A percentile compares a stretch with the other conserved stretches of the same genome.
Evolutionary conservation across 2,113 vertebrate genomes (phyloP).

Genomic region (Macrotus californicus): DNA sequence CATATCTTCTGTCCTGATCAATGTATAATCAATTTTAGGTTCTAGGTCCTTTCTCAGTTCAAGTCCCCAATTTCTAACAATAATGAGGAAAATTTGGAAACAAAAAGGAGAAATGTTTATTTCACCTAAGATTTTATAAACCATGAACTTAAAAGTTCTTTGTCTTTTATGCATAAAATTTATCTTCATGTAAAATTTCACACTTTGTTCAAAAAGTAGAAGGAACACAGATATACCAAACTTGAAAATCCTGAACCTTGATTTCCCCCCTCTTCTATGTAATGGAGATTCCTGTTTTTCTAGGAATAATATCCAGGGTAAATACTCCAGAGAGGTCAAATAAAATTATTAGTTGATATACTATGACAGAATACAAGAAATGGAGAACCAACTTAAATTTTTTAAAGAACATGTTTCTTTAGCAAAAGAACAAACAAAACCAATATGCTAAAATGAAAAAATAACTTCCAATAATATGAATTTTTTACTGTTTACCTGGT

Average conservation of each 20-base stretch:
- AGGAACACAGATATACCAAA: background rate
- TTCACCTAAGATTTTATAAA: background rate
- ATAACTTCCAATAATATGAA: background rate
- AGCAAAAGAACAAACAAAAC: background rate
- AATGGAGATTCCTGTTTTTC: background rate
- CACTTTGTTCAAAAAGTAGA: background rate
- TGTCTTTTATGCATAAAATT: background rate
- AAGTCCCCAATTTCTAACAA: background rate
- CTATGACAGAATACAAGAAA: background rate
- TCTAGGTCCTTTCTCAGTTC: background rate
- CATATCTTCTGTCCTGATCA: background rate
- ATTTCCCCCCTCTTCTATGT: background rate
- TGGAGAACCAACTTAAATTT: background rate
- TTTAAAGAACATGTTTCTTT: background rate
- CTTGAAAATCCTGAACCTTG: background rate
- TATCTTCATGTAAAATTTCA: background rate
- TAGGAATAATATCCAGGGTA: background rate
- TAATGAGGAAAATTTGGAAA: background rate
- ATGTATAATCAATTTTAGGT: background rate
- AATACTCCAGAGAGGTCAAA: background rate
- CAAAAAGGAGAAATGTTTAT: background rate
- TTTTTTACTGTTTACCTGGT: background rate
- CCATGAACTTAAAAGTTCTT: background rate
- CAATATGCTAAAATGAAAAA: background rate
- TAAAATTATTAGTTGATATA: background rate